These are phyloP conservation scores for Turdus rufiventris DNA, from an alignment of 2,113 vertebrate genomes.

Conservation along the genomic window DNA sequence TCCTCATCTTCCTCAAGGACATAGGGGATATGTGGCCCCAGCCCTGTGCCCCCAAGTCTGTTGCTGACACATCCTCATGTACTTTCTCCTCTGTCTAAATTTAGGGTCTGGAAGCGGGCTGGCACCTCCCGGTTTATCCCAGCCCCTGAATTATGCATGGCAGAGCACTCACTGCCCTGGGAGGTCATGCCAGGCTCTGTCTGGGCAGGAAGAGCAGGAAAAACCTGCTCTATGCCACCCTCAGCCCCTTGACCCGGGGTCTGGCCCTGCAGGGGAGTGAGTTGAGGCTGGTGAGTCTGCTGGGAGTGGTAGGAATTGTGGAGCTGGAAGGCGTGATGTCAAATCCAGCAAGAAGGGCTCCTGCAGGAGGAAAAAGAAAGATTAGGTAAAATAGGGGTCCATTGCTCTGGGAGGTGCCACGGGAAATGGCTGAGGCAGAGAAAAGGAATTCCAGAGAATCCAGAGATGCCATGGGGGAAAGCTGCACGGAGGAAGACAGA, in stretches of 20 bases:
- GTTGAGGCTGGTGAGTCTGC: background rate
- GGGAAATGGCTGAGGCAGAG: background rate
- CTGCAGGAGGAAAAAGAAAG: background rate
- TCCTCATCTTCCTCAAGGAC: background rate
- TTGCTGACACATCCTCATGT: background rate
- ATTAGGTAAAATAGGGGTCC: background rate
- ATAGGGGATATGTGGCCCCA: background rate
- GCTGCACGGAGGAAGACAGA: background rate
- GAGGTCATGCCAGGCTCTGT: background rate
- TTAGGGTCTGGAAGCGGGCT: background rate
- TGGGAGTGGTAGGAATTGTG: background rate
- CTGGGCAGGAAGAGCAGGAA: background rate
- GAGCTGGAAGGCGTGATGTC: background rate
- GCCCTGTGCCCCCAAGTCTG: background rate
- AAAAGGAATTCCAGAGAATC: background rate
- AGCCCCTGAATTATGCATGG: background rate
- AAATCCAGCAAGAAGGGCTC: background rate
- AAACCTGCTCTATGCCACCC: background rate
- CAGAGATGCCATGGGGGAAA: background rate
- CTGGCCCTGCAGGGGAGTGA: fast-evolving
- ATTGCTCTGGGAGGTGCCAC: fast-evolving
- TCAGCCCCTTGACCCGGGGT: fast-evolving
- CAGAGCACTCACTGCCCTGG: fast-evolving
- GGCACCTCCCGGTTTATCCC: background rate
- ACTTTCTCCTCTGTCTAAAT: background rate